Evolutionary conservation across 2,113 vertebrate species (phyloP), one percentile per base, ranked within the genome.

Genomic region (Forbesichthys agassizii): DNA sequence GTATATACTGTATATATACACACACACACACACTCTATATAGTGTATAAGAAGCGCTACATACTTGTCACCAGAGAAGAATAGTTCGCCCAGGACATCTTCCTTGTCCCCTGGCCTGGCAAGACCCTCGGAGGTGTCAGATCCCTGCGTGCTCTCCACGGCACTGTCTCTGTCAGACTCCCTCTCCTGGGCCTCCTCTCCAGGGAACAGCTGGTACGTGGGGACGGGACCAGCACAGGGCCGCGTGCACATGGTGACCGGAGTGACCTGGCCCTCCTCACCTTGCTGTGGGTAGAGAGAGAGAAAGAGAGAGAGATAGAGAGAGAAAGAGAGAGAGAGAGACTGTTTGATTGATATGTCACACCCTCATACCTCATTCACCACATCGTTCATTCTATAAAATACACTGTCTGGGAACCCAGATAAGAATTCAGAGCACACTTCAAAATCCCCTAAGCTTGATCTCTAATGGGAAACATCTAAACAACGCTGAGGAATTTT

Each of bases 141-240:
- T 63, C 93, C 94, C 54, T 90, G 95, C 48, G 93, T 89, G 0
- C 94, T 95, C 81, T 95, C 96, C 61, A 95, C 93, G n/a, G 95
- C 94, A 1, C 95, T 97, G 92, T 97, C 96, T 92, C 92, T 91
- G 89, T 98, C 96, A 0, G 90, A 95, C 74, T 99, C 96, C 71
- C 90, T 79, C 76, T 95, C 94, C n/a, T 90, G 91, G 1, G 92
- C 86, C 46, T 95, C 86, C 54, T 92, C 93, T 0, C 66, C 72
- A 1, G 92, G 77, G 57, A 95, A 95, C 76, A 94, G 86, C 81
- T 90, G 85, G 0, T 84, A 78, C 77, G 94, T 93, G 12, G 85
- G 77, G 72, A 81, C 74, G 1, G 70, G 65, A 73, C 84, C 86
- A n/a, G 91, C 85, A 88, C 66, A 87, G 63, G 89, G 60, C 52